These are phyloP conservation scores for Listronotus bonariensis DNA, from an alignment of 1,140 invertebrate genomes.

Conservation along the genomic window DNA sequence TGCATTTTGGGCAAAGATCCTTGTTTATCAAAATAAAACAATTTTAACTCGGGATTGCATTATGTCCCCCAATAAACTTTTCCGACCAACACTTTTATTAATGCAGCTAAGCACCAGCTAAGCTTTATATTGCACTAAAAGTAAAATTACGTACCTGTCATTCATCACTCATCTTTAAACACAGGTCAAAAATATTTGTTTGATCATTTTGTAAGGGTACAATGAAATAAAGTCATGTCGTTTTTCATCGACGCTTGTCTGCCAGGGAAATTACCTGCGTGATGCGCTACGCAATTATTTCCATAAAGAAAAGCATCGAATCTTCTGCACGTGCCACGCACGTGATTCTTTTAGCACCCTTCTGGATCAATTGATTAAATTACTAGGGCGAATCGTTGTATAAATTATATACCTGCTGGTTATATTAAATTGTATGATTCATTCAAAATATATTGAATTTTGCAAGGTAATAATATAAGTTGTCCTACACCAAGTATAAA, in stretches of 20 bases:
- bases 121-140: constrained; percentile 10
- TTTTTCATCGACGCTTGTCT: constrained; percentile 21
- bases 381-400: constrained; percentile 36
- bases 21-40: too few species aligned
- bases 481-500: too few species aligned
- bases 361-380: constrained; percentile 38
- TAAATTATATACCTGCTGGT: constrained; percentile 35
- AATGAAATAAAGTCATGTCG: constrained; percentile 34
- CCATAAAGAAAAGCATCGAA: constrained; percentile 28
- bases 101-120: not conserved
- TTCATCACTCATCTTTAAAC: constrained; percentile 9
- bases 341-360: constrained; percentile 34
- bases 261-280: constrained; percentile 27
- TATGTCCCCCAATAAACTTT: too few species aligned
- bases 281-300: constrained; percentile 37
- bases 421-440: constrained; percentile 36
- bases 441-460: constrained; percentile 18
- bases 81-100: too few species aligned
- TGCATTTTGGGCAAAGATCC: too few species aligned
- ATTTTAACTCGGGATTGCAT: too few species aligned
- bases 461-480: too few species aligned
- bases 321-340: constrained; percentile 31
- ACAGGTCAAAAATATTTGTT: constrained; percentile 34
- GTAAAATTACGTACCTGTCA: constrained; percentile 34
- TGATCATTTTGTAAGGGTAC: constrained; percentile 21